Evolutionary conservation across 2,113 vertebrate species (phyloP).

Genomic region (Dunckerocampus dactyliophorus): DNA sequence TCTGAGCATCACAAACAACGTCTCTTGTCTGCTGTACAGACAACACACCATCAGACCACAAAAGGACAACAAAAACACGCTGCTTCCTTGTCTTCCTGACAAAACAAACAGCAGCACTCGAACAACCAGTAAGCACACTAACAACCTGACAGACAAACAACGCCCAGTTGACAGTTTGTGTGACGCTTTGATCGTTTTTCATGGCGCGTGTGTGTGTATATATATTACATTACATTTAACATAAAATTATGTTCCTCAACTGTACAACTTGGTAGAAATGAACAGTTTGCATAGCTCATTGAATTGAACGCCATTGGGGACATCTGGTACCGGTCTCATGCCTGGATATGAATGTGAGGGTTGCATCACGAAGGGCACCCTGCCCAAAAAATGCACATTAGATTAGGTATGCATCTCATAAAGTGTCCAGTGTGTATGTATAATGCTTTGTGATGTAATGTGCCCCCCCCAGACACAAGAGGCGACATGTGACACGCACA

Average conservation of each 20-base stretch:
- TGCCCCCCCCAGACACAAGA: slow-evolving; percentile 26
- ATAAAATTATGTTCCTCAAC: too few species aligned
- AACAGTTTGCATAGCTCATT: too few species aligned
- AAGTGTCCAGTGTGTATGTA: not conserved
- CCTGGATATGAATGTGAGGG: too few species aligned
- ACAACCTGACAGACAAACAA: not conserved
- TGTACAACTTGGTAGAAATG: too few species aligned
- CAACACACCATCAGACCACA: not conserved
- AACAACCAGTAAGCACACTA: not conserved
- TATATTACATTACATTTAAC: too few species aligned
- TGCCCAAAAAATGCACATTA: not conserved
- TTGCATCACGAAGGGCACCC: not conserved
- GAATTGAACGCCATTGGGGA: too few species aligned
- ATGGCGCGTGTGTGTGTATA: too few species aligned
- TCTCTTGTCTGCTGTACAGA: not conserved
- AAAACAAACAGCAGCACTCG: not conserved
- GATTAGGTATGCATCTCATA: not conserved
- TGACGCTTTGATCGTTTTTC: too few species aligned
- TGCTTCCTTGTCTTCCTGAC: not conserved
- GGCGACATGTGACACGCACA: slow-evolving; percentile 56
- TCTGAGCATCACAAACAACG: slow-evolving; percentile 28
- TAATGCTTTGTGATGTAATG: not conserved
- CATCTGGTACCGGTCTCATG: too few species aligned
- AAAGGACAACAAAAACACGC: not conserved
- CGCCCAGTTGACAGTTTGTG: not conserved